Percentiles rank a stretch among this genome's conserved stretches.
Evolutionary conservation across 2,888 invertebrate genomes (phyloP).

Genomic region (Drosophila testacea): DNA sequence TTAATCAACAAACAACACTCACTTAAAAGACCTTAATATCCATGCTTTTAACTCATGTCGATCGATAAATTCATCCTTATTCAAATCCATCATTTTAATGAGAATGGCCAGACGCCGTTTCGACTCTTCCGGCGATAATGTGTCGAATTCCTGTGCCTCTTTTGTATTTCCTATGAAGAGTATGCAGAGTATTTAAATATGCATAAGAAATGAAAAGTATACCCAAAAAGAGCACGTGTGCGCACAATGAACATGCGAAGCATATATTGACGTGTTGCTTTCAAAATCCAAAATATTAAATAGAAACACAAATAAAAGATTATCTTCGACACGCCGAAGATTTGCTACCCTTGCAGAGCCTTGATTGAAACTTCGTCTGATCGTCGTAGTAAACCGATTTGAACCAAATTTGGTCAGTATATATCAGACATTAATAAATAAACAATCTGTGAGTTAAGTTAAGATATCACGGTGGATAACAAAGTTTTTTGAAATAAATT

Average conservation of each 20-base stretch:
- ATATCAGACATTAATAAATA: too few relatives aligned
- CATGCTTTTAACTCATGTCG: conserved; percentile 94
- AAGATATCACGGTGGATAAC: too few relatives aligned
- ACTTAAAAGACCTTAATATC: conserved; percentile 96
- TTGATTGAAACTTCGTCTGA: too few relatives aligned
- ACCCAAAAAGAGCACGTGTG: conserved; percentile 35
- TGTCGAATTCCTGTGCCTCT: conserved; percentile 96
- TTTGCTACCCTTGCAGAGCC: too few relatives aligned
- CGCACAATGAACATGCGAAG: conserved; percentile 41
- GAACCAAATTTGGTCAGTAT: too few relatives aligned
- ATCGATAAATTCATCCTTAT: conserved; percentile 92
- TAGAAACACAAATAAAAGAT: conserved; percentile 7
- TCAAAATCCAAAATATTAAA: conserved; percentile 37
- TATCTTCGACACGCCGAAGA: too few relatives aligned
- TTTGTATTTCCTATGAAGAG: conserved; percentile 90
- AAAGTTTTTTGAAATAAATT: too few relatives aligned
- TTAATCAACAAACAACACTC: conserved; percentile 84
- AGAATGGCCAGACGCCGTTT: conserved; percentile 91
- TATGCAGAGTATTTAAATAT: conserved; percentile 72
- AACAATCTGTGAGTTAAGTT: too few relatives aligned
- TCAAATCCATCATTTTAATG: conserved; percentile 94
- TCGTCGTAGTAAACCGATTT: too few relatives aligned
- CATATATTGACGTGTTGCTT: conserved; percentile 39
- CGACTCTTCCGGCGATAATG: conserved; percentile 93
- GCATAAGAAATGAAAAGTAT: conserved; percentile 17